phyloP scores from a whole-genome alignment of 2,113 vertebrate species.

The Axis porcinus region DNA sequence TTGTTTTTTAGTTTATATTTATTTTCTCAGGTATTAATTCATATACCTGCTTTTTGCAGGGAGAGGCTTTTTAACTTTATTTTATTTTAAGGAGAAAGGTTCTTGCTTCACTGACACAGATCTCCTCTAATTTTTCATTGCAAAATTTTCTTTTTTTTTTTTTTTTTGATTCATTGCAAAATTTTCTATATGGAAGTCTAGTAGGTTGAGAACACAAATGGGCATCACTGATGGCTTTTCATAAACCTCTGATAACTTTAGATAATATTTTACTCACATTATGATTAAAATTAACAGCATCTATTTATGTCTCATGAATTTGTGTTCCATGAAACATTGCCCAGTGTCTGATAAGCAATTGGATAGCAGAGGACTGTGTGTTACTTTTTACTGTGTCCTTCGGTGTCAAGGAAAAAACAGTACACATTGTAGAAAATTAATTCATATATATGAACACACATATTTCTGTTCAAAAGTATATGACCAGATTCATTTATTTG shows the following conservation, averaged over 20 bases:
- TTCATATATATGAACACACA: background rate
- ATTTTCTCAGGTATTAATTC: background rate
- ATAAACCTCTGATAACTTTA: background rate
- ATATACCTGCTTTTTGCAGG: background rate
- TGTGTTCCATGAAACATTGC: background rate
- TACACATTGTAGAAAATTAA: background rate
- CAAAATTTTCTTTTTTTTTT: background rate
- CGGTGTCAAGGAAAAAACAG: background rate
- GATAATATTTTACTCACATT: background rate
- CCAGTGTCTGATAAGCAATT: background rate
- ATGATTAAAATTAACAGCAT: background rate
- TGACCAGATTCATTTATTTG: background rate
- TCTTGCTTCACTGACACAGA: background rate
- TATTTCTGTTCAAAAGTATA: background rate
- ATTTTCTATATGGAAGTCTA: background rate
- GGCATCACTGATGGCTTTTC: background rate
- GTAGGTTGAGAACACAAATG: background rate
- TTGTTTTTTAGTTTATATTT: slow-evolving; percentile 1
- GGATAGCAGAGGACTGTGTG: background rate
- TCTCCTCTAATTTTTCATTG: background rate
- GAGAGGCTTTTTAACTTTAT: background rate
- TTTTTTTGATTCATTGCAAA: background rate
- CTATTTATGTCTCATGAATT: background rate
- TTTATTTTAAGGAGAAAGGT: background rate
- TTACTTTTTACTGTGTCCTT: background rate